phyloP scores from a whole-genome alignment of 2,797 vertebrate species.

The Tinamus major region DNA sequence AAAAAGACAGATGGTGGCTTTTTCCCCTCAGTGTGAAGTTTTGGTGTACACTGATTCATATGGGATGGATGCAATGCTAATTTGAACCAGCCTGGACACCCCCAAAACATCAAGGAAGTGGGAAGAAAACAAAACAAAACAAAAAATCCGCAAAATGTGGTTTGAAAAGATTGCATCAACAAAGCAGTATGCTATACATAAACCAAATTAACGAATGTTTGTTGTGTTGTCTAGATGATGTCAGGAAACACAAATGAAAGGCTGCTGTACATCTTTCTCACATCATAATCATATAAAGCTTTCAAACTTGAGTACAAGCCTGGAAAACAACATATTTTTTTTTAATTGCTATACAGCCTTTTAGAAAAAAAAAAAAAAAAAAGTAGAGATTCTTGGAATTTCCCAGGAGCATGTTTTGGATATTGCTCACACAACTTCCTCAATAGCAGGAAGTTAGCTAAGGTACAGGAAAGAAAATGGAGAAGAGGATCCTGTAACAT shows the following conservation, averaged over 20 bases:
- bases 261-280: background rate
- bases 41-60: background rate
- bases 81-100: background rate
- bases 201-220: background rate
- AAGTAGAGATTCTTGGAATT: background rate
- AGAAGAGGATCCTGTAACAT: background rate
- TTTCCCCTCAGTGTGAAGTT: background rate
- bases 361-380: background rate
- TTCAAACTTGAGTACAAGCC: background rate
- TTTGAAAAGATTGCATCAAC: background rate
- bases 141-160: background rate
- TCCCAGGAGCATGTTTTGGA: background rate
- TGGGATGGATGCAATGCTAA: background rate
- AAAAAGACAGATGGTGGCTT: background rate
- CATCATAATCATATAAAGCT: background rate
- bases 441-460: constrained; percentile 35
- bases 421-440: background rate
- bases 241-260: background rate
- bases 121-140: too few species aligned
- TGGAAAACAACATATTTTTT: background rate
- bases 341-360: background rate
- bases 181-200: background rate
- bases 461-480: background rate
- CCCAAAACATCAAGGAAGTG: background rate
- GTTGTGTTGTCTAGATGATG: background rate